phyloP scores from a whole-genome alignment of 2,888 invertebrate genomes.

The Alloplasta piceator region DNA sequence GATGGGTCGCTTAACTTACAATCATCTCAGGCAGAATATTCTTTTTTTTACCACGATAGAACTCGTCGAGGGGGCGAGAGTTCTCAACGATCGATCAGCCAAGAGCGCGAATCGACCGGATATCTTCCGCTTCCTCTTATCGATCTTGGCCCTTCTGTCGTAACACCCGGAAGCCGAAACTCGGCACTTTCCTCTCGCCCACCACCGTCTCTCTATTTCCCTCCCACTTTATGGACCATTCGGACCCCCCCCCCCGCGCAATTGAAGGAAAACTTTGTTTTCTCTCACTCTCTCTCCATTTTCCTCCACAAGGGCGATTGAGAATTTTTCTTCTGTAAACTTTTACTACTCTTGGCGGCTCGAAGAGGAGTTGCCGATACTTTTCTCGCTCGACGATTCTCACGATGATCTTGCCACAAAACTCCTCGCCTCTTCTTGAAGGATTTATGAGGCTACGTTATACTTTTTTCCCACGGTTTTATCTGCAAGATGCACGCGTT shows the following conservation, averaged over 20 bases:
- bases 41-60: too few relatives aligned
- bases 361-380: constrained; percentile 37
- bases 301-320: background rate
- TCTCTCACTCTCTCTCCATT: background rate
- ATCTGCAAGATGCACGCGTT: background rate
- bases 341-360: background rate
- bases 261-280: background rate
- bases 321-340: constrained; percentile 36
- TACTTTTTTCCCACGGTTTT: background rate
- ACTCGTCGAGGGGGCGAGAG: background rate
- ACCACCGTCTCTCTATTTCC: background rate
- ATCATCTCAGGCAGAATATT: background rate
- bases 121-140: constrained; percentile 50
- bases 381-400: constrained; percentile 18
- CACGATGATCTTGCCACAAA: constrained; percentile 30
- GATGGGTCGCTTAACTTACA: constrained; percentile 13
- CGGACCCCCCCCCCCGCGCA: background rate
- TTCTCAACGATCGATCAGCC: constrained; percentile 32
- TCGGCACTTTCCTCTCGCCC: constrained; percentile 26
- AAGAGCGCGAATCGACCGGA: constrained; percentile 46
- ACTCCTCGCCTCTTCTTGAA: constrained; percentile 12
- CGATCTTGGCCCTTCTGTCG: constrained; percentile 20
- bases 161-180: constrained; percentile 49
- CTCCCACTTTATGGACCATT: background rate
- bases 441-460: constrained; percentile 29